Evolutionary conservation across 2,113 vertebrate genomes (phyloP).

Genomic region (Sceloporus undulatus): DNA sequence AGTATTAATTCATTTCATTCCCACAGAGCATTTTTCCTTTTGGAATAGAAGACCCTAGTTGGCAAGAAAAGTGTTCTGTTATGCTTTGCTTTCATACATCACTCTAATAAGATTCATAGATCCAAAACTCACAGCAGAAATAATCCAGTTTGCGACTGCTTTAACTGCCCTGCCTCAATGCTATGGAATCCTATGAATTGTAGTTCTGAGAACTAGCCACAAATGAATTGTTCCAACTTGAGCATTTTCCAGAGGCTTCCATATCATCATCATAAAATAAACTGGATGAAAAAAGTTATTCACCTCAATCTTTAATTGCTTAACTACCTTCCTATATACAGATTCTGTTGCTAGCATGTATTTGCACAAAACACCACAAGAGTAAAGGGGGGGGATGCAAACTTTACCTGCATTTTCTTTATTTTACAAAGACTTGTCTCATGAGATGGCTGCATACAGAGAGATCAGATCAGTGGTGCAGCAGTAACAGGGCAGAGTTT

Average conservation of each 20-base stretch:
- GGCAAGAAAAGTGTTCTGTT: background rate
- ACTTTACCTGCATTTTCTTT: background rate
- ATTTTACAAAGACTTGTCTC: conserved; percentile 37
- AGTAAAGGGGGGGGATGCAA: background rate
- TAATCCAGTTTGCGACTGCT: too few relatives aligned
- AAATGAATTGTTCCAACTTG: background rate
- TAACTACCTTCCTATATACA: background rate
- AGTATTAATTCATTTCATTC: conserved; percentile 38
- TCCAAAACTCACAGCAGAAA: too few relatives aligned
- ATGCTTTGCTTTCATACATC: background rate
- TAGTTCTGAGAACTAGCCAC: background rate
- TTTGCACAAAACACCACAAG: conserved; percentile 19
- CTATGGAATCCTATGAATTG: too few relatives aligned
- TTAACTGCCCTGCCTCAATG: too few relatives aligned
- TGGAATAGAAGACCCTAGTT: conserved; percentile 45
- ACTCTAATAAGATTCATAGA: background rate
- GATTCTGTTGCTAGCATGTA: conserved; percentile 25
- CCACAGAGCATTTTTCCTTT: conserved; percentile 35
- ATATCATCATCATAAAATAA: background rate
- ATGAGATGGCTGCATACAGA: conserved; percentile 36
- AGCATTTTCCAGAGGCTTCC: background rate
- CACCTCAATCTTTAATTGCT: background rate
- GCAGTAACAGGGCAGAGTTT: conserved; percentile 58
- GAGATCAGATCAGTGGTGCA: conserved; percentile 44
- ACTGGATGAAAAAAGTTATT: background rate